Base-by-base conservation (phyloP, 2,113 vertebrate species). In the Xerus inauris region DNA sequence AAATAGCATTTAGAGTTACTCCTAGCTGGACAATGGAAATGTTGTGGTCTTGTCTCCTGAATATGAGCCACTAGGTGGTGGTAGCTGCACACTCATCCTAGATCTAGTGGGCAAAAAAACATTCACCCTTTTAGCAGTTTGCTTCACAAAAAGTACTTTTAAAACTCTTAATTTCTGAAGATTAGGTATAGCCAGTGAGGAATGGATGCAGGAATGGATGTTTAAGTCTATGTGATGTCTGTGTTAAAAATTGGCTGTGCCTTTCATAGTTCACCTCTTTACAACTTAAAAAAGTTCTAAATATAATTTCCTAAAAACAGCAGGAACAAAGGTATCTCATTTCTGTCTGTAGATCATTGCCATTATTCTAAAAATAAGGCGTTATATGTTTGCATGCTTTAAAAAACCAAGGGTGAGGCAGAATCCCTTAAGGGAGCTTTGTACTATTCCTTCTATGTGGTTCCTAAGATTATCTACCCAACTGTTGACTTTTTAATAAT, bases 51-150 rank as follows among this genome's bases (percentile, higher is more conserved):
- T 9, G 38, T 24, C 57, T 67, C 20, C 45, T 40, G 1, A 0
- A 9, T 0, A 38, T 1, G 0, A 0, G 62, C 98, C 98, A 98
- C 98, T 97, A 98, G 98, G 77, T 98, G 98, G 98, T 24, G 76
- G 87, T 26, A 98, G 89, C 4, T 85, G 65, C 96, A 95, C 97
- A 65, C 22, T 38, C 79, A 89, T 89, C 62, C 26, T 8, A 47
- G 51, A 64, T 45, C 6, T 8, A 4, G 57, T 9, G 14, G 8
- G 42, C 0, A 1, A 30, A 17, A 1, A 0, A 8, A 14, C 51
- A 8, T 22, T 22, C 22, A 57, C 19, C 47, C 1, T 64, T 49
- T 22, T 10, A 54, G 8, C 49, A 19, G 6, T 28, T 54, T 14
- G 22, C 1, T 19, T 67, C 16, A 85, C 19, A 89, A 45, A 80